Evolutionary conservation across 2,797 vertebrate species (phyloP), one percentile per base, ranked within the genome.

Genomic region (Bradypodion pumilum): DNA sequence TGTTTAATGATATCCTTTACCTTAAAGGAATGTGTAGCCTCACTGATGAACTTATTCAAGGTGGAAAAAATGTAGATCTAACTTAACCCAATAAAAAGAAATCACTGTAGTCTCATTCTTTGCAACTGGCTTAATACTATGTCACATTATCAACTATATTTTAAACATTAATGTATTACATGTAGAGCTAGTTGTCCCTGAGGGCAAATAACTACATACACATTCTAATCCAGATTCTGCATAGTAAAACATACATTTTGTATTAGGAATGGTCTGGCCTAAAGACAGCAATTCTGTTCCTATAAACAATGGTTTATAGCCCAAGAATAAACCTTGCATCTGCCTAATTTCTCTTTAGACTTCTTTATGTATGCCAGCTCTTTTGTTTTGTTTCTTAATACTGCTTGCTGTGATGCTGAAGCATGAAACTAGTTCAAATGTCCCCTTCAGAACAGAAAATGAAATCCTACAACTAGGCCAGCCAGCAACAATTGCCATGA

Each of bases 11-110:
- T 10, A 60, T 23, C 5, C 52, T 29, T 69, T 72, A n/a, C 29
- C 46, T 70, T 70, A 78, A 84, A 84, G 74, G 66, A 78, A 72
- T 70, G 42, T 70, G 56, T 37, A 62, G 52, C 42, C 42, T 78
- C 56, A 84, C 44, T 52, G 42, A 35, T 23, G 37, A 46, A 65
- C 10, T n/a, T 37, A 70, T 70, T 60, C 37, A 60, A 32, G 40
- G 65, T 60, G 13, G 32, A 35, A 78, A n/a, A 15, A 49, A 52
- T n/a, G 23, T 3, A 49, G 44, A 65, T 32, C 66, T 56, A 70
- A 70, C n/a, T 59, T 60, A 40, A 37, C 74, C 40, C 29, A 70
- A 59, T 77, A 59, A 83, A 56, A 78, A 72, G 29, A 70, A 49
- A 46, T 29, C 69, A n/a, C n/a, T n/a, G n/a, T n/a, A n/a, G n/a